A percentile compares a stretch with the other conserved stretches of the same genome.
Conservation (phyloP, 2,888 invertebrate genomes). For the Amphipoea oculea region DNA sequence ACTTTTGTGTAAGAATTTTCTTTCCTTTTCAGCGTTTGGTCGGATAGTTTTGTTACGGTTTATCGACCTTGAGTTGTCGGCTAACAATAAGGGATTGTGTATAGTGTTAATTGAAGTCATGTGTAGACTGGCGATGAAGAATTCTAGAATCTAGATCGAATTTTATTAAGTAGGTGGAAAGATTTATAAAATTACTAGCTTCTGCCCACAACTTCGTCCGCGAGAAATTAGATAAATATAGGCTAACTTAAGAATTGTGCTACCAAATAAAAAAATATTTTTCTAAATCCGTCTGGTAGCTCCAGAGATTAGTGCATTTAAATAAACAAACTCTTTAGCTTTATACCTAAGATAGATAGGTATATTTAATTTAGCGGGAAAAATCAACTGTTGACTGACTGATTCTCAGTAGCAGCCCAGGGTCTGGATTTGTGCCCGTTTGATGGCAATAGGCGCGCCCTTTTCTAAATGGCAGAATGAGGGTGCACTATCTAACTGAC, state of each 20-base stretch:
- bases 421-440: background rate
- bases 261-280: too few species aligned
- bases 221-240: too few species aligned
- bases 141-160: background rate
- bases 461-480: background rate
- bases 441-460: background rate
- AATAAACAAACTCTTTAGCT: too few species aligned
- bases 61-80: constrained; percentile 65
- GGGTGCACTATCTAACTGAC: too few species aligned
- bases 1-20: constrained; percentile 83
- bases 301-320: too few species aligned
- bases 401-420: background rate
- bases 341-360: too few species aligned
- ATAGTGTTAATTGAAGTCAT: constrained; percentile 55
- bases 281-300: too few species aligned
- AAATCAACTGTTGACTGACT: background rate
- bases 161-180: too few species aligned
- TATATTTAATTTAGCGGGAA: background rate
- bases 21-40: constrained; percentile 77
- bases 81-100: constrained; percentile 45
- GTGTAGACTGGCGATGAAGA: background rate
- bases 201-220: background rate
- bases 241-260: too few species aligned
- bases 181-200: background rate
- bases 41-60: constrained; percentile 76